Conservation (phyloP, 2,888 invertebrate genomes). For the Eugnorisma glareosa region DNA sequence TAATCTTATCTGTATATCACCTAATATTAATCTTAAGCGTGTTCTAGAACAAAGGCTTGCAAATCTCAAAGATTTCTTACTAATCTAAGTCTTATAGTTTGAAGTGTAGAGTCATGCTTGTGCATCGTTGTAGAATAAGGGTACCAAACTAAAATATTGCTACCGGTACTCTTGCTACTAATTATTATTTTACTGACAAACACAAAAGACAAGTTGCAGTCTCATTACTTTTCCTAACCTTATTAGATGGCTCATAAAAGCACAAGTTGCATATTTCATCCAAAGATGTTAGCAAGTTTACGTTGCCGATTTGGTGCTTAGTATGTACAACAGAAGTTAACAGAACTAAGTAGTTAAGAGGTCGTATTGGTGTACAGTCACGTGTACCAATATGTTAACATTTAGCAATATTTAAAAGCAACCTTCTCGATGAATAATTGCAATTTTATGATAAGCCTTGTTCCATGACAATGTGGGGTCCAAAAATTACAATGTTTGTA, state of each 20-base stretch:
- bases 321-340: not conserved
- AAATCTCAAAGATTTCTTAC: not conserved
- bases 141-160: not conserved
- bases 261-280: not conserved
- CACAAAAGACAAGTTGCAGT: not conserved
- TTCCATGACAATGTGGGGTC: not conserved
- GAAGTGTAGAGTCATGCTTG: not conserved
- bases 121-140: constrained; percentile 15
- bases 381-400: not conserved
- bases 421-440: not conserved
- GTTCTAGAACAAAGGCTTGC: constrained; percentile 1
- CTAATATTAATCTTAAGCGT: constrained; percentile 9
- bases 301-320: not conserved
- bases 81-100: constrained; percentile 7
- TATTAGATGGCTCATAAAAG: not conserved
- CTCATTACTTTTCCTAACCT: not conserved
- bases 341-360: not conserved
- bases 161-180: not conserved
- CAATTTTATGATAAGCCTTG: not conserved
- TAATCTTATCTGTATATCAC: constrained; percentile 46
- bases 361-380: not conserved
- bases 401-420: not conserved
- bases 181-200: not conserved
- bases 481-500: not conserved
- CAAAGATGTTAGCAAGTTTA: not conserved